Base-by-base conservation (phyloP, 2,888 invertebrate species). In the Venusia cambrica region DNA sequence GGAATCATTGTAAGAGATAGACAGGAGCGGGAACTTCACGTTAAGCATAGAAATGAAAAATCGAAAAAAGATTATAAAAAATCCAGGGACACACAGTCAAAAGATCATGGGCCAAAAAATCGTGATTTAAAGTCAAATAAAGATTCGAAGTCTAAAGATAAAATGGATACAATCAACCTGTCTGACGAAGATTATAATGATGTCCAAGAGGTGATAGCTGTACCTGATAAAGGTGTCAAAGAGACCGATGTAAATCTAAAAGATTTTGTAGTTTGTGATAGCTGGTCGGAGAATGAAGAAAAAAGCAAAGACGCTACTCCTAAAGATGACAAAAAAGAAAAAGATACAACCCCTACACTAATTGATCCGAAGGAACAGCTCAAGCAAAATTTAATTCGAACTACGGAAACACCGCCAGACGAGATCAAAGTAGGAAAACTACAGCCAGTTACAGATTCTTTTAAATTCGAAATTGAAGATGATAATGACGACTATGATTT, bases 221-320 rank as follows among this genome's bases (percentile, higher is more conserved):
- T 24, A n/a, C 2, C 27, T 7, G 54, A 50, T 2, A 63, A 56
- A 33, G 49, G 52, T 14, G 34, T 24, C 2, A 69, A 69, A 41
- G 87, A 83, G 51, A 62, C 83, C 5, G 68, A 80, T 28, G 73
- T 83, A 0, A 70, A 80, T 54, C 62, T 87, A 5, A 76, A 63
- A 38, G 87, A 87, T 52, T 87, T 75, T 41, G 60, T 87, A 19
- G 70, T 88, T 5, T 87, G 87, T 39, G 87, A 88, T 32, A 87
- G 87, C 48, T 87, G 87, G 87, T 87, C 87, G 6, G 87, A 87
- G 12, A 81, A 76, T 24, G 87, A 85, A 5, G 81, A 83, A 2
- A 83, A 73, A 54, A 62, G 54, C 3, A 61, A 51, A 15, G 60
- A 51, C 16, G 48, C 57, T 0, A 81, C 78, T 30, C 83, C 80